Conservation (phyloP, 2,113 vertebrate genomes). For the Rhinoptilus africanus region DNA sequence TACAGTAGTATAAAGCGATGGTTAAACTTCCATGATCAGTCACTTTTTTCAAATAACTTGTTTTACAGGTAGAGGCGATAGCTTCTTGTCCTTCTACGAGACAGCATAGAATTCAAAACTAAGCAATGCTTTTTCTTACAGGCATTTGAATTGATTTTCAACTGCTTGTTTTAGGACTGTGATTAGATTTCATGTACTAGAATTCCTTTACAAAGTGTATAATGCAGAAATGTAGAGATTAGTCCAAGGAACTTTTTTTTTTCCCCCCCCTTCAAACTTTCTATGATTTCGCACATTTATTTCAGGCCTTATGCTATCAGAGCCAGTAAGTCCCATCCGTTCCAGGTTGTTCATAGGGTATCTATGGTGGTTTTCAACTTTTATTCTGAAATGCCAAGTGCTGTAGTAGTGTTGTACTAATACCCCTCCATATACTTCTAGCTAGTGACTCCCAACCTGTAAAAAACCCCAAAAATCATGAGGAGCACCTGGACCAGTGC, state of each 20-base stretch:
- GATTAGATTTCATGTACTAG: not conserved
- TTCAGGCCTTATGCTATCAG: not conserved
- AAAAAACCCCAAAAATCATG: not conserved
- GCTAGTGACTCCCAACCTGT: not conserved
- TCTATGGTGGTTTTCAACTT: not conserved
- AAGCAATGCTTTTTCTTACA: not conserved
- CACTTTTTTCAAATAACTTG: not conserved
- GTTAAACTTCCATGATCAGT: not conserved
- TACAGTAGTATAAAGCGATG: not conserved
- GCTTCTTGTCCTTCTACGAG: not conserved
- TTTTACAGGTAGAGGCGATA: not conserved
- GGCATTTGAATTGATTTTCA: not conserved
- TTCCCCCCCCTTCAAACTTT: not conserved
- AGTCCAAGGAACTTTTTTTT: fast-evolving
- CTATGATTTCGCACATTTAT: not conserved
- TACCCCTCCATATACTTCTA: not conserved
- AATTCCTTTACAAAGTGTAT: not conserved
- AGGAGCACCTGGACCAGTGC: not conserved
- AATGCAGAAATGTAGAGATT: not conserved
- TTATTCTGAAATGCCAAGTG: not conserved
- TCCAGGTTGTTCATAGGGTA: not conserved
- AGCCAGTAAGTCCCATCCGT: not conserved
- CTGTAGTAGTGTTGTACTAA: not conserved
- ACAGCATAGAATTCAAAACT: not conserved
- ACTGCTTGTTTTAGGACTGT: not conserved